Conservation (phyloP, 2,888 invertebrate genomes). For the Parnassius apollo region DNA sequence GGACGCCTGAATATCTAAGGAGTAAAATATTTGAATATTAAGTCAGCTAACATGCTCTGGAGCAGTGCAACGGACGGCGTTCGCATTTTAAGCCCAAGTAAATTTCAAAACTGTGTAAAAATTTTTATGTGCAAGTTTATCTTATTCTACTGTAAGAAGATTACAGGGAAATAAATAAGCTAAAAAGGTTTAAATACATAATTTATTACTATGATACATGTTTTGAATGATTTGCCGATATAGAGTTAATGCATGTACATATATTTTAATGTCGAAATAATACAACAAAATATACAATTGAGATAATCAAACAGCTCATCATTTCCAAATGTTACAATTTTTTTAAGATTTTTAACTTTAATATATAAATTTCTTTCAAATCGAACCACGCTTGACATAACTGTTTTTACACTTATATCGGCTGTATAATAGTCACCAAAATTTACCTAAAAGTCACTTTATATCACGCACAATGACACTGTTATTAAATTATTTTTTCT, state of each 20-base stretch:
- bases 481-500: conserved; percentile 44
- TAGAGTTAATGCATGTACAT: conserved; percentile 34
- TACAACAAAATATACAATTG: conserved; percentile 39
- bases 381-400: conserved; percentile 48
- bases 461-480: conserved; percentile 48
- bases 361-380: conserved; percentile 33
- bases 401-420: conserved; percentile 35
- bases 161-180: background rate
- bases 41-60: no score
- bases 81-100: no score
- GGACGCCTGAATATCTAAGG: no score
- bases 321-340: conserved; percentile 33
- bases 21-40: no score
- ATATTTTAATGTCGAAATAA: conserved; percentile 28
- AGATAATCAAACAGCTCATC: conserved; percentile 34
- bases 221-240: conserved; percentile 64
- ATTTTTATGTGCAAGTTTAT: no score
- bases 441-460: conserved; percentile 21
- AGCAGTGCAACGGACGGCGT: no score
- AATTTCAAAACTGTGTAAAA: no score
- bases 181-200: conserved; percentile 71
- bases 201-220: conserved; percentile 80
- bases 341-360: conserved; percentile 32
- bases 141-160: no score
- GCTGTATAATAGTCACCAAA: conserved; percentile 45